Percentiles rank a stretch among this genome's conserved stretches.
phyloP scores from a whole-genome alignment of 2,888 invertebrate species.

The Perizoma flavofasciatum region DNA sequence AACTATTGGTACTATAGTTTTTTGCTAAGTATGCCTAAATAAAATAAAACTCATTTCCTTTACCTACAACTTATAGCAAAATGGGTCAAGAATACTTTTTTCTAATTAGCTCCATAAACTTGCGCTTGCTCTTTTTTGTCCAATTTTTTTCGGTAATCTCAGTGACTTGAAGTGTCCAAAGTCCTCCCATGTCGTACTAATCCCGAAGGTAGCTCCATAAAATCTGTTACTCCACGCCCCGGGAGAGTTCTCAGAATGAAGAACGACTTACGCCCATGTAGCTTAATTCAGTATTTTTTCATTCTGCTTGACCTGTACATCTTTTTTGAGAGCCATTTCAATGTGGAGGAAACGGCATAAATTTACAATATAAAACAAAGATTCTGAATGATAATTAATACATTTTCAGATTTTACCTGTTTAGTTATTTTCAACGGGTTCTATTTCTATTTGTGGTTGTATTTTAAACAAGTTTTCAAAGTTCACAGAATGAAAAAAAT shows the following conservation, averaged over 20 bases:
- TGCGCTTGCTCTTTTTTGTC: not conserved
- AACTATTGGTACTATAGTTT: too few species aligned
- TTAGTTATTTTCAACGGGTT: too few species aligned
- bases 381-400: too few species aligned
- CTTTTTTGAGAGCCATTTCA: conserved; percentile 11
- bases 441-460: too few species aligned
- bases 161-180: conserved; percentile 8
- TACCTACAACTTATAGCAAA: too few species aligned
- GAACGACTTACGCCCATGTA: conserved; percentile 46
- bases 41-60: too few species aligned
- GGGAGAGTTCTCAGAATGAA: conserved; percentile 48
- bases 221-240: conserved; percentile 50
- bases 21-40: not conserved
- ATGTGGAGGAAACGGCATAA: not conserved
- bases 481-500: too few species aligned
- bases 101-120: conserved; percentile 5
- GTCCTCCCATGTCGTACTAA: conserved; percentile 34
- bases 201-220: conserved; percentile 47
- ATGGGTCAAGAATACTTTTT: not conserved
- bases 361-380: too few species aligned
- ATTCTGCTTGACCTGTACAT: not conserved
- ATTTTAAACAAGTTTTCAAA: too few species aligned
- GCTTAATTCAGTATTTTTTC: conserved; percentile 32
- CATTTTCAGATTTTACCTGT: too few species aligned
- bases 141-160: conserved; percentile 13